A percentile compares a stretch with the other conserved stretches of the same genome.
phyloP scores from a whole-genome alignment of 2,113 vertebrate genomes.

The Australoheros scitulus region DNA sequence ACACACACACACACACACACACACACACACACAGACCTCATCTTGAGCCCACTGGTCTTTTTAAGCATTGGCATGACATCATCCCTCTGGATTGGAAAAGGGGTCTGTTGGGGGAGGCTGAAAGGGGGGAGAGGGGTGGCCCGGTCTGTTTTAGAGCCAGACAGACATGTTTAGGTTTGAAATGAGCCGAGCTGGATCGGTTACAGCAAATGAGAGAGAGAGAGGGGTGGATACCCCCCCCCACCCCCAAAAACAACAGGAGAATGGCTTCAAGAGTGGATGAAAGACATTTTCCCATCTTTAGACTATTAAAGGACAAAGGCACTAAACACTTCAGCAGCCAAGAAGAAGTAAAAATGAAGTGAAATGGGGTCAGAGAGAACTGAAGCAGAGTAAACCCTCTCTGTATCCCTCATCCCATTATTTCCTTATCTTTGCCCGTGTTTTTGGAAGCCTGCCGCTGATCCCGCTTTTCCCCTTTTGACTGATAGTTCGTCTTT shows the following conservation, averaged over 20 bases:
- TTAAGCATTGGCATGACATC: slow-evolving; percentile 80
- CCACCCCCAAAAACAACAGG: neutral
- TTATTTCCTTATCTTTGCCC: neutral
- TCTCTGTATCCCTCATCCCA: neutral
- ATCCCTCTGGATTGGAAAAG: slow-evolving; percentile 77
- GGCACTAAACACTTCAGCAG: neutral
- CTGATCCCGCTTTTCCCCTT: neutral
- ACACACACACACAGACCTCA: slow-evolving; percentile 27
- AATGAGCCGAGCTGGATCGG: slow-evolving; percentile 70
- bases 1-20: slow-evolving; percentile 36
- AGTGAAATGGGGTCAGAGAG: neutral
- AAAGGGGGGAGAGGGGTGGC: slow-evolving; percentile 38
- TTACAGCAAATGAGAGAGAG: slow-evolving; percentile 55
- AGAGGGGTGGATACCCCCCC: neutral
- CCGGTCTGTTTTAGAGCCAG: slow-evolving; percentile 67
- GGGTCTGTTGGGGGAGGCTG: slow-evolving; percentile 67
- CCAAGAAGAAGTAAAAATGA: neutral
- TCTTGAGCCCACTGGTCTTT: slow-evolving; percentile 53
- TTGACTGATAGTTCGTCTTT: neutral
- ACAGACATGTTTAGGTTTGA: slow-evolving; percentile 77
- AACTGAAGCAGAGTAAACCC: neutral
- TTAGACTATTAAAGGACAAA: neutral
- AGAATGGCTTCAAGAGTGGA: slow-evolving; percentile 5
- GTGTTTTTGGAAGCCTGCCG: neutral
- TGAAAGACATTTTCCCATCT: neutral